A percentile compares a stretch with the other conserved stretches of the same genome.
phyloP scores from a whole-genome alignment of 35 echinoderm and acorn worm species.

The Ophiothrix spiculata region DNA sequence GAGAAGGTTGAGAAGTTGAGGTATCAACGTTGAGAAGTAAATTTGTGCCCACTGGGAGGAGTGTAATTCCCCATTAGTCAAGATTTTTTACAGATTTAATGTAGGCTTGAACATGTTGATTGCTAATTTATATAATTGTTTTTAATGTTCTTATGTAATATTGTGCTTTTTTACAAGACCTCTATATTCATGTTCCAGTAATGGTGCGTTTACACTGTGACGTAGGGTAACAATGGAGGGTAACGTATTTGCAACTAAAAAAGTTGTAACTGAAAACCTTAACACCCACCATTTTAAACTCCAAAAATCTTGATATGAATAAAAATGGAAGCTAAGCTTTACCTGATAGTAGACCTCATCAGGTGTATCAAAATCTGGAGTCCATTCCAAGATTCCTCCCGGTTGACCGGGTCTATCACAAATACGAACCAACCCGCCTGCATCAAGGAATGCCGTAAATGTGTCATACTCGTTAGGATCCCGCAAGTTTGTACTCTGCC shows the following conservation, averaged over 20 bases:
- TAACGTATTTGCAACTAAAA: too few species aligned
- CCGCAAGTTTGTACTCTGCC: not conserved
- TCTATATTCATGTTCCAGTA: not conserved
- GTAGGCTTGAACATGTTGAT: not conserved
- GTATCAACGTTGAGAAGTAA: too few species aligned
- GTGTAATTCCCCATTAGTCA: too few species aligned
- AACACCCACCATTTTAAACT: not conserved
- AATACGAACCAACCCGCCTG: not conserved
- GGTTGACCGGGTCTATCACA: slow-evolving; percentile 7
- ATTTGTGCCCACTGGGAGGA: too few species aligned
- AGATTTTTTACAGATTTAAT: not conserved
- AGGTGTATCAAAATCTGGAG: slow-evolving; percentile 51
- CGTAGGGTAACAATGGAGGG: too few species aligned
- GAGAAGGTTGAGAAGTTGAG: too few species aligned
- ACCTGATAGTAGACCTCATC: slow-evolving; percentile 84
- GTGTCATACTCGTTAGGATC: slow-evolving; percentile 38
- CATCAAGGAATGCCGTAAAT: slow-evolving; percentile 39
- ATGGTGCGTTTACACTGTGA: too few species aligned
- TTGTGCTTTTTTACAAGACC: not conserved
- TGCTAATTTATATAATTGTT: not conserved
- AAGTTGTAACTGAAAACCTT: not conserved
- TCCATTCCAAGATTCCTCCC: slow-evolving; percentile 44
- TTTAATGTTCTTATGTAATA: not conserved
- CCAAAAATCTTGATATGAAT: not conserved
- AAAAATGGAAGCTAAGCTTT: too few species aligned